phyloP scores from a whole-genome alignment of 1,140 invertebrate species.

The Drosophila subpulchrella region DNA sequence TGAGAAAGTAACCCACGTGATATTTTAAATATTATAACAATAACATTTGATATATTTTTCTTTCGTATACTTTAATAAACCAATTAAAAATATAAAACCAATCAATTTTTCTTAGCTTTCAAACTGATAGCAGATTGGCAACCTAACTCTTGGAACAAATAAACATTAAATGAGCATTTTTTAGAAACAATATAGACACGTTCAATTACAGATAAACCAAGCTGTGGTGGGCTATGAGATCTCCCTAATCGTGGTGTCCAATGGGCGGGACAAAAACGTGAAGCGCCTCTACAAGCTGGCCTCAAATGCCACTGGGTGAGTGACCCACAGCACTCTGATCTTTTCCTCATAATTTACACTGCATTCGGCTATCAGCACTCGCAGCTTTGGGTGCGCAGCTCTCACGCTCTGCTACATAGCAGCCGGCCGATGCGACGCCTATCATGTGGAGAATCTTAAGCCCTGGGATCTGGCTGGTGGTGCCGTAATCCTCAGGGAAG shows the following conservation, averaged over 20 bases:
- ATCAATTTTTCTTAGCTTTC: neutral
- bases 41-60: no score
- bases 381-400: conserved; percentile 90
- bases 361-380: conserved; percentile 85
- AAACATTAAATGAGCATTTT: neutral
- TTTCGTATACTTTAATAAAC: neutral
- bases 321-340: conserved; percentile 13
- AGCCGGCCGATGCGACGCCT: conserved; percentile 89
- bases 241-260: conserved; percentile 62
- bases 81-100: neutral
- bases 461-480: conserved; percentile 90
- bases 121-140: neutral
- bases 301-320: conserved; percentile 67
- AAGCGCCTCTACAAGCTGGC: conserved; percentile 72
- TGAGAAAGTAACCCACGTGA: no score
- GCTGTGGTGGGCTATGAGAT: conserved; percentile 64
- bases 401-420: conserved; percentile 90
- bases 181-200: neutral
- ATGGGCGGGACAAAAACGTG: conserved; percentile 59
- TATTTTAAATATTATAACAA: no score
- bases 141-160: neutral
- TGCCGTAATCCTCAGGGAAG: conserved; percentile 90
- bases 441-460: conserved; percentile 89
- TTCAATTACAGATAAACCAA: conserved; percentile 35
- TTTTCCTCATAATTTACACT: neutral